Evolutionary conservation across 2,797 vertebrate genomes (phyloP), one percentile per base, ranked within the genome.

Genomic region (Nannoperca australis): DNA sequence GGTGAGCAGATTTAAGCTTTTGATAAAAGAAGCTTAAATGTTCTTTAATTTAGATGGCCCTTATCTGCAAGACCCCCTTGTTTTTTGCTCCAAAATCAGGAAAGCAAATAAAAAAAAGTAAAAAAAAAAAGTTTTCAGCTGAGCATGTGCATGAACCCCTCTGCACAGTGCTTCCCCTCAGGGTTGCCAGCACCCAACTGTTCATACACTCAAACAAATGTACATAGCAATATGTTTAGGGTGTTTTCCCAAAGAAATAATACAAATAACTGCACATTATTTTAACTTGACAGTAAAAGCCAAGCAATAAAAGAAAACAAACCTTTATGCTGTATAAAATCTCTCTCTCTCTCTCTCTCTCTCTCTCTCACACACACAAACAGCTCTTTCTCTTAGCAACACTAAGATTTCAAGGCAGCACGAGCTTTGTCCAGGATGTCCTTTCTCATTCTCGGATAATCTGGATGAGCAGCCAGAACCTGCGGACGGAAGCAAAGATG

Each of bases 401-500:
- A 30, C 95, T 94, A 99, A 5, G 94, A 90, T 90, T 96, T 96
- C 77, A 99, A 90, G 7, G 95, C 96, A 74, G 93, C 73, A 4
- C 97, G 96, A 27, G 98, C 97, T 92, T 99, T 99, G 94, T 99
- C 98, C 89, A 99, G 94, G 85, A 99, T 98, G 88, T 99, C 98
- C 83, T 99, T 99, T 88, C 95, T 97, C 93, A 99, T 99, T 93
- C 96, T 97, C 2, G 98, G 98, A 82, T 99, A 99, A 92, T 96
- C 93, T 82, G 98, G 98, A 94, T 98, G 96, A 81, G 95, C 92
- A 90, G 96, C 94, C 84, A 99, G 94, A 85, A 99, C 96, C 98
- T 99, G 78, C 24, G 68, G 63, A 79, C 3, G 6, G 22, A 79
- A 68, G 45, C 44, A 22, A 56, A 72, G 9, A 70, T 56, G 47